These are phyloP conservation scores for Oreochromis mossambicus DNA, from an alignment of 2,797 vertebrate genomes.

Conservation along the genomic window DNA sequence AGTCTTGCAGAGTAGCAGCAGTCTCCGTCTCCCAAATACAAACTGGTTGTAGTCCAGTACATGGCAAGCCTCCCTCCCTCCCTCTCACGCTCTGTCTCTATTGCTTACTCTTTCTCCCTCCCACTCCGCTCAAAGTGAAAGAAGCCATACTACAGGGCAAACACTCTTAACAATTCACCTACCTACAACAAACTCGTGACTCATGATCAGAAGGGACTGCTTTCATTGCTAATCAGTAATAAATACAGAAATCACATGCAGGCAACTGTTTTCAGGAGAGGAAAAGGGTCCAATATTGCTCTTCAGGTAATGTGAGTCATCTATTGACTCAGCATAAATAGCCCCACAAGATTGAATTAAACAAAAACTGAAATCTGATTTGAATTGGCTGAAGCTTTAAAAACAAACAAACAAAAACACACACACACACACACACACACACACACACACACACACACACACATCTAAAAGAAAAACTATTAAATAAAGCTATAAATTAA, in stretches of 20 bases:
- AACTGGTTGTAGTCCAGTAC: slow-evolving; percentile 67
- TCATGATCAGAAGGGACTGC: neutral
- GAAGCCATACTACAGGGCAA: slow-evolving; percentile 34
- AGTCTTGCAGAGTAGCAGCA: slow-evolving; percentile 36
- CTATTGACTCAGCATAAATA: neutral
- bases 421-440: neutral
- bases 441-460: neutral
- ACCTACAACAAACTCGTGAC: slow-evolving; percentile 8
- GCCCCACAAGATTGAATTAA: neutral
- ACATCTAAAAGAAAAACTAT: neutral
- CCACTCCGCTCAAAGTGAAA: slow-evolving; percentile 57
- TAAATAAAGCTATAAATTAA: neutral
- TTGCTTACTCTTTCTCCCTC: slow-evolving; percentile 55
- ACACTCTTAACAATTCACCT: neutral
- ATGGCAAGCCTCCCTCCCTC: slow-evolving; percentile 54
- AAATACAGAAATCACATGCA: neutral
- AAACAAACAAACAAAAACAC: neutral
- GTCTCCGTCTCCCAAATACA: slow-evolving; percentile 54
- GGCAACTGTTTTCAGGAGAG: neutral
- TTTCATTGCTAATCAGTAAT: neutral
- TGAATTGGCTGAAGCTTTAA: neutral
- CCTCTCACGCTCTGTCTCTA: slow-evolving; percentile 16
- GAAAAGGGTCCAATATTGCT: neutral
- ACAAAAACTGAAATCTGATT: neutral
- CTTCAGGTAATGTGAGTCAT: neutral